phyloP scores from a whole-genome alignment of 2,888 invertebrate species.

The Listrodromus nycthemerus region DNA sequence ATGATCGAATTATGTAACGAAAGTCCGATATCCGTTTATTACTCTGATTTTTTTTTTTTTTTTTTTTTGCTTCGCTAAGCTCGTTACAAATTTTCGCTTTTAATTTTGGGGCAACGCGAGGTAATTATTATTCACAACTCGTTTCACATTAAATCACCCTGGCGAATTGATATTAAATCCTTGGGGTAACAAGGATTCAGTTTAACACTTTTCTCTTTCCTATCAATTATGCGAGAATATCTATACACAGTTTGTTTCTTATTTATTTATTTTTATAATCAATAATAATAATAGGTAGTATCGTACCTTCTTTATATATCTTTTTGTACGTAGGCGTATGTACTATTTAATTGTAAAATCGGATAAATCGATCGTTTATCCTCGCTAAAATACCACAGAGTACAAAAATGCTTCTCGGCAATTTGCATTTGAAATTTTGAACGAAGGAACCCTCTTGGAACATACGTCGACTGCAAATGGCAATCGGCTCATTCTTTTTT shows the following conservation, averaged over 20 bases:
- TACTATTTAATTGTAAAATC: conserved; percentile 29
- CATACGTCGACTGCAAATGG: conserved; percentile 21
- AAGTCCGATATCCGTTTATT: conserved; percentile 63
- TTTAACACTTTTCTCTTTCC: conserved; percentile 13
- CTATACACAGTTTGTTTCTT: conserved; percentile 54
- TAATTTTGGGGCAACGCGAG: conserved; percentile 27
- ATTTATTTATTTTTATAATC: conserved; percentile 44
- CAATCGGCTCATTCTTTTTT: conserved; percentile 11
- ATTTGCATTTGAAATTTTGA: conserved; percentile 53
- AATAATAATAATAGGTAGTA: conserved; percentile 52
- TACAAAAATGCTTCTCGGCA: conserved; percentile 58
- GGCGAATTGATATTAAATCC: conserved; percentile 54
- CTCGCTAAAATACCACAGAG: conserved; percentile 31
- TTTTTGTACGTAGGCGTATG: conserved; percentile 58
- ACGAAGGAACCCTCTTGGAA: conserved; percentile 38
- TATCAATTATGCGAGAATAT: conserved; percentile 66
- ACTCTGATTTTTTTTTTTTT: conserved; percentile 40
- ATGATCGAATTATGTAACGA: conserved; percentile 47
- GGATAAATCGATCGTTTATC: conserved; percentile 10
- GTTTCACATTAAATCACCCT: conserved; percentile 56
- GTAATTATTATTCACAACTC: conserved; percentile 41
- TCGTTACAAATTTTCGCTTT: conserved; percentile 63
- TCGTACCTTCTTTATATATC: conserved; percentile 54
- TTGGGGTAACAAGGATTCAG: conserved; percentile 29
- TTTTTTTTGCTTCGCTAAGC: conserved; percentile 51